Percentiles rank a stretch among this genome's conserved stretches.
Evolutionary conservation across 2,113 vertebrate species (phyloP).

Genomic region (Ceyx melanurus): DNA sequence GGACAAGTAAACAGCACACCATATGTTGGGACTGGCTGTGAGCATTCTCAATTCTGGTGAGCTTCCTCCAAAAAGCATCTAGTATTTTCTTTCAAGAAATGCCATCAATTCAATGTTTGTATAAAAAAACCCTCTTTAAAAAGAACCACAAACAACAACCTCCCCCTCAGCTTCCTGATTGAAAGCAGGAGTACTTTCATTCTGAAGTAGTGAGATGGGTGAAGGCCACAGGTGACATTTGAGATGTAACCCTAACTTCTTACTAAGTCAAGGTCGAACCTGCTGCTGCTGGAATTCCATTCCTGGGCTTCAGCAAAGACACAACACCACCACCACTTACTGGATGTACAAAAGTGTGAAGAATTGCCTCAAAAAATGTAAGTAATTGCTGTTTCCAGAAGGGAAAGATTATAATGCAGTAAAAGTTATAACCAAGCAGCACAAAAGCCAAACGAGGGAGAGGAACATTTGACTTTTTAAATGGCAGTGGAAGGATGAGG

Average conservation of each 20-base stretch:
- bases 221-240: background rate
- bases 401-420: background rate
- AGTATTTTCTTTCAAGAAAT: background rate
- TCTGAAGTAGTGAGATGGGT: background rate
- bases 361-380: background rate
- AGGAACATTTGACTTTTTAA: conserved; percentile 39
- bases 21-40: background rate
- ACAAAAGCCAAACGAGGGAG: background rate
- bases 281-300: background rate
- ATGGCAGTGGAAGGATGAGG: conserved; percentile 14
- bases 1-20: background rate
- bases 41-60: background rate
- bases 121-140: background rate
- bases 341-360: background rate
- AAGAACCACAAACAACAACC: background rate
- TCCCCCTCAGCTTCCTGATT: background rate
- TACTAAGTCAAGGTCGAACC: background rate
- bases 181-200: background rate
- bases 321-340: background rate
- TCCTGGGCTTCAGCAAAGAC: background rate
- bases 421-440: background rate
- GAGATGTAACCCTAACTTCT: background rate
- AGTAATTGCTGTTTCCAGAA: background rate
- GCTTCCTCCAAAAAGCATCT: background rate
- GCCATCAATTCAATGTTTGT: background rate